Conservation (phyloP, 2,113 vertebrate species). For the Andinoacara biseriatus region DNA sequence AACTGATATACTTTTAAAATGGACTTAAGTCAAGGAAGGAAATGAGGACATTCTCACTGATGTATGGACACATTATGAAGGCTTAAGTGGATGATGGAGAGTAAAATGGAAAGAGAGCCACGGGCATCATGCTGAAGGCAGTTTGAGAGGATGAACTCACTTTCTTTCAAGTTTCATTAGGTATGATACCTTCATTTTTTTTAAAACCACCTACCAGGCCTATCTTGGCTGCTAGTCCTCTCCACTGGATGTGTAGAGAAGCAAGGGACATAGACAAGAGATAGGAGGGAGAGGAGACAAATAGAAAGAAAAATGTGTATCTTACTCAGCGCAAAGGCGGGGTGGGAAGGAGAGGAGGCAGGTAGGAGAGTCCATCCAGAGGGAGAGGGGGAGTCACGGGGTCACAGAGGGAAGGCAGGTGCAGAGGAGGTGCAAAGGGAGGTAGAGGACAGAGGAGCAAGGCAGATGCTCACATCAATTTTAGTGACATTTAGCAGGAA, state of each 20-base stretch:
- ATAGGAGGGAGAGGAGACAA: conserved; percentile 22
- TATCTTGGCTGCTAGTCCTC: conserved; percentile 92
- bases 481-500: conserved; percentile 29
- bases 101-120: conserved; percentile 40
- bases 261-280: conserved; percentile 66
- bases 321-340: conserved; percentile 66
- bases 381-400: conserved; percentile 43
- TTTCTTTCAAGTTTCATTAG: conserved; percentile 43
- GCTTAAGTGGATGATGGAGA: conserved; percentile 52
- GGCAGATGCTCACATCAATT: conserved; percentile 36
- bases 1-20: conserved; percentile 30
- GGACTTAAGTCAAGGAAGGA: conserved; percentile 24
- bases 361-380: conserved; percentile 57
- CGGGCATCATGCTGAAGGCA: conserved; percentile 16
- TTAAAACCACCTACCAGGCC: conserved; percentile 93
- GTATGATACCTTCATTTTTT: conserved; percentile 36
- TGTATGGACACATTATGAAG: conserved; percentile 51
- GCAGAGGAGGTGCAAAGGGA: conserved; percentile 8
- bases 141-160: conserved; percentile 35
- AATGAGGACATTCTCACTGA: conserved; percentile 58
- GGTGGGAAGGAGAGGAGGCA: conserved; percentile 61
- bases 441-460: conserved; percentile 10
- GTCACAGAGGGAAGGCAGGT: conserved; percentile 23
- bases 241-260: conserved; percentile 88
- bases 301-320: conserved; percentile 50